phyloP scores from a whole-genome alignment of 1,140 invertebrate genomes.

The Acromyrmex echinatior region DNA sequence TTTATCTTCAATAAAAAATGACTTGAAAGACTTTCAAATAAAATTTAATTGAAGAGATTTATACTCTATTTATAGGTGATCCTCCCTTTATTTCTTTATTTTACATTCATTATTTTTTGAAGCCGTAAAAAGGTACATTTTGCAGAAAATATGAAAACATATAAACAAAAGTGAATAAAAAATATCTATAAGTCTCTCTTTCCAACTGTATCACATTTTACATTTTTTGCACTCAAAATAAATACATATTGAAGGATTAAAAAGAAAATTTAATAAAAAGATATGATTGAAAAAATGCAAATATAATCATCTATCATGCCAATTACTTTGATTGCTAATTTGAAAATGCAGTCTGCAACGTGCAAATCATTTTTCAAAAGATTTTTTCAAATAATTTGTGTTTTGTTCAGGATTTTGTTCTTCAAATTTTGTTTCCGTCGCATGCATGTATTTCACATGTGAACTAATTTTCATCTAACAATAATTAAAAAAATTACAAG shows the following conservation, averaged over 20 bases:
- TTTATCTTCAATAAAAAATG: neutral
- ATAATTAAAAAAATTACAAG: neutral
- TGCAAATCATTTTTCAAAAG: neutral
- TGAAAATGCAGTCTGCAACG: neutral
- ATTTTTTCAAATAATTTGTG: neutral
- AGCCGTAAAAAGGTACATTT: neutral
- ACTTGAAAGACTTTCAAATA: neutral
- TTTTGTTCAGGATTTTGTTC: neutral
- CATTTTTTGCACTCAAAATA: conserved; percentile 1
- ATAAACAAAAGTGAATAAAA: neutral
- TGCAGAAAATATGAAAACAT: neutral
- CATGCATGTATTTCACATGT: conserved; percentile 1
- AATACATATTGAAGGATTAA: neutral
- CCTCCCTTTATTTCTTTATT: neutral
- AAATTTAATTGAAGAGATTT: neutral
- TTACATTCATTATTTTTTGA: neutral
- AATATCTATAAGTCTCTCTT: neutral
- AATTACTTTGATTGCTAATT: neutral
- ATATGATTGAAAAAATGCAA: neutral
- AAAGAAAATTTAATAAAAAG: neutral
- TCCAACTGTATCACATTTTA: neutral
- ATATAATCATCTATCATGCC: neutral
- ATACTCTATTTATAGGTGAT: neutral
- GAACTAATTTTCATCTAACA: neutral
- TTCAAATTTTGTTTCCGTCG: neutral